Conservation (phyloP, 2,797 vertebrate genomes). For the Setipinna tenuifilis region DNA sequence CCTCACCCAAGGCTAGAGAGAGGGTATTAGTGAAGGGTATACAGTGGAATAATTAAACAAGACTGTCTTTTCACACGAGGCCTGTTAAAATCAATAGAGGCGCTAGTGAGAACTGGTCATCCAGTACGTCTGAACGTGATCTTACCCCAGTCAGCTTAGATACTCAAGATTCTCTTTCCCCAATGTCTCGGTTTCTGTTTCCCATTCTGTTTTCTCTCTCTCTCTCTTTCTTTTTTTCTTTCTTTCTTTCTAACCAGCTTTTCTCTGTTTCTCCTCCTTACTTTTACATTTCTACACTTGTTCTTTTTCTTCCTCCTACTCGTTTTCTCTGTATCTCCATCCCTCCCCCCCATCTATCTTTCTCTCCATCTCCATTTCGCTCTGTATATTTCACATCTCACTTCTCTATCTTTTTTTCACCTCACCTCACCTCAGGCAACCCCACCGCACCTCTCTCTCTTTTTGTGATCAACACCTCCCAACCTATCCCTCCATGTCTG, state of each 20-base stretch:
- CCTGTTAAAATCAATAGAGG: background rate
- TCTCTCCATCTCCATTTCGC: background rate
- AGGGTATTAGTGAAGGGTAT: background rate
- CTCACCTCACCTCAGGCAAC: background rate
- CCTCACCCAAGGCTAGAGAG: background rate
- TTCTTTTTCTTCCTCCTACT: background rate
- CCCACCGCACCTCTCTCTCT: background rate
- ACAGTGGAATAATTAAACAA: constrained; percentile 21
- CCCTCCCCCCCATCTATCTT: background rate
- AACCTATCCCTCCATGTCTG: background rate
- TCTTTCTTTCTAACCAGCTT: background rate
- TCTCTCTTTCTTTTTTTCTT: background rate
- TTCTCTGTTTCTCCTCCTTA: background rate
- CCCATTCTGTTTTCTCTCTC: background rate
- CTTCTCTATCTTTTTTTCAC: too few relatives aligned
- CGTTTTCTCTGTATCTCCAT: background rate
- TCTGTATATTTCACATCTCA: background rate
- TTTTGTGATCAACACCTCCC: too few relatives aligned
- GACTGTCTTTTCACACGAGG: constrained; percentile 8
- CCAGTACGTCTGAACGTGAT: background rate
- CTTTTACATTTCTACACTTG: background rate
- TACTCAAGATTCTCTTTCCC: background rate
- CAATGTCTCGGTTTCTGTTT: background rate
- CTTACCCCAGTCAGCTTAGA: background rate
- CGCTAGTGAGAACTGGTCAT: background rate